Base-by-base conservation (phyloP, 2,888 invertebrate genomes). In the Heterodera filipjevi region DNA sequence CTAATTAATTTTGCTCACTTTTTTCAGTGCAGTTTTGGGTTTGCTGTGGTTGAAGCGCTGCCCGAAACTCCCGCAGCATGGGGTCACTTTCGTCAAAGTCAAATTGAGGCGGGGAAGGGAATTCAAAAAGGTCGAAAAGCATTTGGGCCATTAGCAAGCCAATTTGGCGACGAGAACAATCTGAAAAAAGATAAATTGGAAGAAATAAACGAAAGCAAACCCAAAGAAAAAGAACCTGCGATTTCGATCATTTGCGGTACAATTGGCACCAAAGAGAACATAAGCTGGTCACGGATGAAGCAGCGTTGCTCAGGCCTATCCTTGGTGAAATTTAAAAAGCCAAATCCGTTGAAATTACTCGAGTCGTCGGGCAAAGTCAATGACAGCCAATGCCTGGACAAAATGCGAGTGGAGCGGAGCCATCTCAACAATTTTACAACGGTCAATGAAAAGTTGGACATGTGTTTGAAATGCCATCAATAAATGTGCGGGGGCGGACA, bases 61-160 rank as follows among this genome's bases (percentile, higher is more conserved):
- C 27, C 16, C 44, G 44, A 64, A 75, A 75, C 30, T 75, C 75
- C 22, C 19, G 12, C 30, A 75, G 35, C 30, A 66, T n/a, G 22
- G 75, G 75, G 33, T 75, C 75, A 8, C 19, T 16, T 27, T 64
- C 66, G 32, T 22, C 30, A 30, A 64, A 75, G 46, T 75, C 75
- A 35, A 75, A 75, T 59, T 66, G 44, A 30, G 64, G 46, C 53
- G 66, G 59, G 10, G 32, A 53, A n/a, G 74, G 53, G 70, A 44
- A 70, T 35, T 77, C 66, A 27, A 78, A 78, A 22, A 72, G 44
- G 35, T 8, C n/a, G 32, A 74, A 72, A 32, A 78, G 27, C 6
- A 66, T 77, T 74, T 78, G 22, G 46, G 77, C 22, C 33, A 77
- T 46, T 12, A 75, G 59, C 78, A 78, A 77, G 6, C 78, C 78